Evolutionary conservation across 2,113 vertebrate species (phyloP).

Genomic region (Brachyhypopomus occidentalis): DNA sequence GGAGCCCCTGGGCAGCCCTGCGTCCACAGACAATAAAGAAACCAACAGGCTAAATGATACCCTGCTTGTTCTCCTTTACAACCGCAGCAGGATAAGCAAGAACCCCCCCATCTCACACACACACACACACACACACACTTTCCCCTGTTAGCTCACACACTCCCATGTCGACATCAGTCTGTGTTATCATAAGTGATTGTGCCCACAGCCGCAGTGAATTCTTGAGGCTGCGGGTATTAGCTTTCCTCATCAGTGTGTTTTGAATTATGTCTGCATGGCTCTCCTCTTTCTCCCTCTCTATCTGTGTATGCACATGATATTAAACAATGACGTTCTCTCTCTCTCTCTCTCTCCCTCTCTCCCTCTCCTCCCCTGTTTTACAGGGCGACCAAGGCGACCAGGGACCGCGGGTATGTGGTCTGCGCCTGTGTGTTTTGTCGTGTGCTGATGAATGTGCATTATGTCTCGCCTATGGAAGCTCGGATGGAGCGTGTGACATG

Average conservation of each 20-base stretch:
- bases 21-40: slow-evolving; percentile 4
- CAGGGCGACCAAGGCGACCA: slow-evolving; percentile 99
- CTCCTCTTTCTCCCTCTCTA: slow-evolving; percentile 30
- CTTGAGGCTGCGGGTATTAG: slow-evolving; percentile 65
- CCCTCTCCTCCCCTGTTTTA: slow-evolving; percentile 66
- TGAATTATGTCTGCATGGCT: slow-evolving; percentile 56
- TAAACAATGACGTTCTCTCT: slow-evolving; percentile 54
- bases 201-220: slow-evolving; percentile 63
- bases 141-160: background rate
- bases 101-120: background rate
- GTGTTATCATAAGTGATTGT: slow-evolving; percentile 73
- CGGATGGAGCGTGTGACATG: slow-evolving; percentile 69
- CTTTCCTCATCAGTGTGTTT: slow-evolving; percentile 65
- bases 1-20: background rate
- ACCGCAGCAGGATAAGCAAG: slow-evolving; percentile 15
- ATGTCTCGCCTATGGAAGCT: slow-evolving; percentile 60
- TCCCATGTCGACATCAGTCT: slow-evolving; percentile 58
- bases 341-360: background rate
- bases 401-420: slow-evolving; percentile 93
- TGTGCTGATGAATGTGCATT: slow-evolving; percentile 61
- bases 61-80: slow-evolving; percentile 6
- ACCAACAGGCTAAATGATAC: slow-evolving; percentile 7
- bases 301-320: slow-evolving; percentile 41
- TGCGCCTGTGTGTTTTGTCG: slow-evolving; percentile 57
- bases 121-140: slow-evolving; percentile 26